A percentile compares a stretch with the other conserved stretches of the same genome.
Evolutionary conservation across 2,113 vertebrate species (phyloP).

Genomic region (Platycercus adscitus): DNA sequence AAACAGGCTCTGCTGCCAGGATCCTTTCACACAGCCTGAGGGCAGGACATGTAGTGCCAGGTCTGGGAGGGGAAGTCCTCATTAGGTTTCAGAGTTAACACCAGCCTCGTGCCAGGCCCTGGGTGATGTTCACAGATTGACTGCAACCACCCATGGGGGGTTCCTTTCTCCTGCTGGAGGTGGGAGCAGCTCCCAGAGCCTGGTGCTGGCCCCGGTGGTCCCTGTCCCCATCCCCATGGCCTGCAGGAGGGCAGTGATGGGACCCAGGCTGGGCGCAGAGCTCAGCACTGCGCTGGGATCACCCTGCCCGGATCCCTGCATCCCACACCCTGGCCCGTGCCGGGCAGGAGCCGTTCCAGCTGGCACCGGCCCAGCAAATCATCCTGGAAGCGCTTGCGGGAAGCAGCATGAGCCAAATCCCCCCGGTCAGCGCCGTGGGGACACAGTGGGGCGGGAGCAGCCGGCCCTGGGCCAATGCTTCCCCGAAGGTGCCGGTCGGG

Average conservation of each 20-base stretch:
- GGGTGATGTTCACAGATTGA: neutral
- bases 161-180: neutral
- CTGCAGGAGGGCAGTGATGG: neutral
- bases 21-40: fast-evolving
- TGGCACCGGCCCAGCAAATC: neutral
- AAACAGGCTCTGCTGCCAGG: fast-evolving
- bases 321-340: neutral
- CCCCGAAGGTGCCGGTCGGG: neutral
- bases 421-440: neutral
- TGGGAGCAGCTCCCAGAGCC: neutral
- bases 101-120: neutral
- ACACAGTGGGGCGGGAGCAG: neutral
- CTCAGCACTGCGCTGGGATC: fast-evolving
- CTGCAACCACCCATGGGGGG: neutral
- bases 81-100: neutral
- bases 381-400: conserved; percentile 4
- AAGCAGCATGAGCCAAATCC: neutral
- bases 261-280: neutral
- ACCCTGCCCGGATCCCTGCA: neutral
- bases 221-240: neutral
- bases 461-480: neutral
- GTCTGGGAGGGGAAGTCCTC: neutral
- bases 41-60: neutral
- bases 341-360: neutral
- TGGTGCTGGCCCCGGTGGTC: neutral